phyloP scores from a whole-genome alignment of 2,888 invertebrate species.

The Argyresthia goedartella region DNA sequence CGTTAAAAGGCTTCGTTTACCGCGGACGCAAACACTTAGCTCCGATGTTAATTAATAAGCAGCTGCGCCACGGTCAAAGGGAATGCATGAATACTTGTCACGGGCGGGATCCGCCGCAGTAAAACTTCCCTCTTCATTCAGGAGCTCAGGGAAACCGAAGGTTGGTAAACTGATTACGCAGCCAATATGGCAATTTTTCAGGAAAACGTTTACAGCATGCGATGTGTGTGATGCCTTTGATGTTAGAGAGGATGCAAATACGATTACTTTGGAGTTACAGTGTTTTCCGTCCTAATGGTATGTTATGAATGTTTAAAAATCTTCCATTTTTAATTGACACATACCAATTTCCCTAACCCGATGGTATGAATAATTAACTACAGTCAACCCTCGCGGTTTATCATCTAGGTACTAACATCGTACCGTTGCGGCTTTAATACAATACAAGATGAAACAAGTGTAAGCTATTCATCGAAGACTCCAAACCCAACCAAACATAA shows the following conservation, averaged over 20 bases:
- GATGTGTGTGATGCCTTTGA: constrained; percentile 17
- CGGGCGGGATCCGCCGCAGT: constrained; percentile 58
- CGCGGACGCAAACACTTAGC: constrained; percentile 70
- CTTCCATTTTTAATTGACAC: too few species aligned
- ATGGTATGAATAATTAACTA: too few species aligned
- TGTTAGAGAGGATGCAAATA: background rate
- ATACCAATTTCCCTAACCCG: too few species aligned
- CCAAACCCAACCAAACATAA: too few species aligned
- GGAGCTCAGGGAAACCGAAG: constrained; percentile 57
- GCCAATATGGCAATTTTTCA: constrained; percentile 57
- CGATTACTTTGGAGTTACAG: background rate
- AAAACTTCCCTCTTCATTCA: constrained; percentile 60
- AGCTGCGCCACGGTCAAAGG: constrained; percentile 66
- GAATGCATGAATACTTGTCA: constrained; percentile 68
- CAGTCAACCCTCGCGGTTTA: too few species aligned
- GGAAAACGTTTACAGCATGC: constrained; percentile 20
- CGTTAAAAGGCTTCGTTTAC: constrained; percentile 68
- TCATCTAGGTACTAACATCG: too few species aligned
- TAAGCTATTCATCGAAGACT: too few species aligned
- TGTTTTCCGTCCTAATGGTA: background rate
- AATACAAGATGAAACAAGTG: too few species aligned
- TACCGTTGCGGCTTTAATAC: too few species aligned
- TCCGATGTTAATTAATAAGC: constrained; percentile 68
- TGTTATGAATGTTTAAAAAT: too few species aligned
- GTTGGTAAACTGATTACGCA: constrained; percentile 54